phyloP scores from a whole-genome alignment of 1,140 invertebrate genomes.

The Triops longicaudatus region DNA sequence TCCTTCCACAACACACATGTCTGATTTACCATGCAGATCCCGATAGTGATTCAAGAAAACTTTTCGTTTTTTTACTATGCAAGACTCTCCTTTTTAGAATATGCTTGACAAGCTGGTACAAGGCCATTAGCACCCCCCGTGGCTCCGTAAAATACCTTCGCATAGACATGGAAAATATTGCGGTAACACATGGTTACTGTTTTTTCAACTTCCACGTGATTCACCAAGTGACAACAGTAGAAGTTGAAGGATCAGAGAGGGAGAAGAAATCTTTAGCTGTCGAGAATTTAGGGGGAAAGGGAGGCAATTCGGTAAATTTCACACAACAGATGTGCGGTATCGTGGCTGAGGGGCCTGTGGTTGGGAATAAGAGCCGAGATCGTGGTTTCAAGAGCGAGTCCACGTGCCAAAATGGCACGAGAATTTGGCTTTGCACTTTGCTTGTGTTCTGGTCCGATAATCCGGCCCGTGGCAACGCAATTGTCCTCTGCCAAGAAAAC shows the following conservation, averaged over 20 bases:
- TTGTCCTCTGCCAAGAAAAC: not conserved
- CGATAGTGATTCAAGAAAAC: too few relatives aligned
- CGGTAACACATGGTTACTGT: not conserved
- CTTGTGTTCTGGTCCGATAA: not conserved
- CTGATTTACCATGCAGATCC: too few relatives aligned
- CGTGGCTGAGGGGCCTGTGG: not conserved
- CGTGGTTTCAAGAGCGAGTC: not conserved
- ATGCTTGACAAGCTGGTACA: not conserved
- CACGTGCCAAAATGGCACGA: slow-evolving; percentile 5
- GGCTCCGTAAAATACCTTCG: not conserved
- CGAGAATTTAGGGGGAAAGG: not conserved
- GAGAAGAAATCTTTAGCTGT: not conserved
- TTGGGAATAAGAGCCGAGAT: not conserved
- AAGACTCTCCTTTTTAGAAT: not conserved
- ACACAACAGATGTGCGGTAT: not conserved
- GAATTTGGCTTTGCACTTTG: not conserved
- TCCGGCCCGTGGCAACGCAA: not conserved
- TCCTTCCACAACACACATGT: too few relatives aligned
- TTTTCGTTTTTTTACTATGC: too few relatives aligned
- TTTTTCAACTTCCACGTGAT: not conserved
- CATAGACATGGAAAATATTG: slow-evolving; percentile 4
- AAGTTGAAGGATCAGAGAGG: not conserved
- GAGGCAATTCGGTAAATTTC: not conserved
- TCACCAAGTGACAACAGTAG: not conserved
- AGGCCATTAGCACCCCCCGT: not conserved